Evolutionary conservation across 2,113 vertebrate species (phyloP).

Genomic region (Suricata suricatta): DNA sequence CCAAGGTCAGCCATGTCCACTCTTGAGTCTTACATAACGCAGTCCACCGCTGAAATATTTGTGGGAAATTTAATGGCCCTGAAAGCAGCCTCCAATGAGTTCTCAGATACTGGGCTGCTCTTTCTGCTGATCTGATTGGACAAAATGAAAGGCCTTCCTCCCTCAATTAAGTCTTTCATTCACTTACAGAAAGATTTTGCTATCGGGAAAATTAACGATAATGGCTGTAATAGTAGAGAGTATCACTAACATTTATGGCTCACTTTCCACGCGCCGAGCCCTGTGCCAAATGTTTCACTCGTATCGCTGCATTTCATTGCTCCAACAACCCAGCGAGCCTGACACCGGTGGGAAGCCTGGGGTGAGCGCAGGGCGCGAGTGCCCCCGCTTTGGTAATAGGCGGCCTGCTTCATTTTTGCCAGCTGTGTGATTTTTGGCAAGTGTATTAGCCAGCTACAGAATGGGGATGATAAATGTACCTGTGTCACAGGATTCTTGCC

Average conservation of each 20-base stretch:
- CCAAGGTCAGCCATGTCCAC: not conserved
- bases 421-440: not conserved
- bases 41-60: too few species aligned
- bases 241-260: too few species aligned
- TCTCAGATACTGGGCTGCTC: not conserved
- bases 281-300: not conserved
- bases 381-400: accelerated
- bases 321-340: accelerated
- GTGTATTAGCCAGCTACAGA: not conserved
- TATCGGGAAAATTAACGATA: not conserved
- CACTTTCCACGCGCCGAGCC: not conserved
- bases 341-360: not conserved
- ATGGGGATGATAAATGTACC: not conserved
- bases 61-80: not conserved
- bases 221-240: not conserved
- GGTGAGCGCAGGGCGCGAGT: too few species aligned
- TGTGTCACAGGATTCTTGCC: not conserved
- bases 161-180: not conserved
- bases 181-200: not conserved
- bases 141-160: not conserved
- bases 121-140: not conserved
- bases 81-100: not conserved
- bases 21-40: accelerated
- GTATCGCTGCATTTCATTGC: not conserved
- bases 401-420: not conserved